Base-by-base conservation (phyloP, 2,888 invertebrate genomes). In the Leptopterna dolabrata region DNA sequence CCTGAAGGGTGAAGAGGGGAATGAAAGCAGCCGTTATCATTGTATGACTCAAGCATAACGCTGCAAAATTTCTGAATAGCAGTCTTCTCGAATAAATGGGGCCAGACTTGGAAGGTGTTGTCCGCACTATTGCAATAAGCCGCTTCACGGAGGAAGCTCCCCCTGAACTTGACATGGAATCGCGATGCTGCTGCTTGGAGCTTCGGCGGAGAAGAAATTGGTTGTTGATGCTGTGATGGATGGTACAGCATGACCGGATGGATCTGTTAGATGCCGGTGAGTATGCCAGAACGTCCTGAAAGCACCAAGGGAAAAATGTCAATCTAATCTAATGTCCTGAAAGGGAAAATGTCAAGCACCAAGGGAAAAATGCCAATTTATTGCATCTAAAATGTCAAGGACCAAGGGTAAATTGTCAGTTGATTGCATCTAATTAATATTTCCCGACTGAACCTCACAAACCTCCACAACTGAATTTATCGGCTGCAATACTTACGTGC, bases 111-210 rank as follows among this genome's bases (percentile, higher is more conserved):
- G 91, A 91, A 7, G 91, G 91, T 7, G 91, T 91, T 14, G 90
- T 90, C 4, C 91, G 89, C 3, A 91, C 94, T 19, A 92, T 93
- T 0, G 95, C 94, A 84, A 96, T 94, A 16, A 96, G 93, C 0
- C 96, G 93, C 3, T 96, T 93, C 13, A 96, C 96, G 0, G 96
- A 96, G 0, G 95, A 95, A 0, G 95, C 95, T 0, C 96, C 96
- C 43, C 95, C 95, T 0, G 95, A 95, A 80, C 95, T 95, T 36
- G 95, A 94, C 85, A 95, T 93, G 0, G 95, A 95, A 90, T 95
- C 95, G 19, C 95, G 83, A 41, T 83, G 83, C 24, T 78, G 78
- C 16, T 63, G 63, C 88, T 88, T 87, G 78, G 92, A 89, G 0
- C 91, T 91, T 27, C 91, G 91, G 63, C 89, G 89, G 29, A 87